Evolutionary conservation across 2,888 invertebrate species (phyloP).

Genomic region (Drosophila maculinotata): DNA sequence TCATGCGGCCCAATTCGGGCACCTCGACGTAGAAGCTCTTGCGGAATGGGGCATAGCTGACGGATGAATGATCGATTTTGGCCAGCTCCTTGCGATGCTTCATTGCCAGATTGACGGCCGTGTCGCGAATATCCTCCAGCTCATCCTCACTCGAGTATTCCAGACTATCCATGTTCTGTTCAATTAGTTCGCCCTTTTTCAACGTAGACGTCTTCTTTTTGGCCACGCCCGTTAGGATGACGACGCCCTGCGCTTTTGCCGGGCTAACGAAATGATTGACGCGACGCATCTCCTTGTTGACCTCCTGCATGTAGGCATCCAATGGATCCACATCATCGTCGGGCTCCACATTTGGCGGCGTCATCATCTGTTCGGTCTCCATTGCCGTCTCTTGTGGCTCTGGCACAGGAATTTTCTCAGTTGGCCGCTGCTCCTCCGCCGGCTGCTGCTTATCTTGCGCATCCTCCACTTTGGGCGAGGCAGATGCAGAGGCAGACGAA

Average conservation of each 20-base stretch:
- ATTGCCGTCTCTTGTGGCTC: constrained; percentile 12
- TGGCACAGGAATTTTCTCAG: background rate
- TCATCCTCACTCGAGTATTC: constrained; percentile 99
- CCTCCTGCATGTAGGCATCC: constrained; percentile 98
- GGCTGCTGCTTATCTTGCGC: background rate
- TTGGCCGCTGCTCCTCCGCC: background rate
- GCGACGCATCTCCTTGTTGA: constrained; percentile 86
- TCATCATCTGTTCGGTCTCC: constrained; percentile 10
- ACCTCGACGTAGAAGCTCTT: constrained; percentile 99
- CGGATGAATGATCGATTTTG: constrained; percentile 95
- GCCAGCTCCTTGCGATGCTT: constrained; percentile 96
- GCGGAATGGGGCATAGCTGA: constrained; percentile 95
- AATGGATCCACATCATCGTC: constrained; percentile 97
- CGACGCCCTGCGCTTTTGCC: constrained; percentile 86
- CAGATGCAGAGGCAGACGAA: background rate
- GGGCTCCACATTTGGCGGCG: constrained; percentile 81
- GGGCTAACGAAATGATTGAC: constrained; percentile 85
- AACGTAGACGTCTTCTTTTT: constrained; percentile 89
- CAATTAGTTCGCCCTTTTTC: constrained; percentile 98
- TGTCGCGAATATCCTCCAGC: constrained; percentile 96
- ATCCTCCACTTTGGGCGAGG: constrained; percentile 1
- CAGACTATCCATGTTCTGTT: constrained; percentile 98
- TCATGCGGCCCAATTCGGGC: constrained; percentile 97
- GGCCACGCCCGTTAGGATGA: constrained; percentile 93
- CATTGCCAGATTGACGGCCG: constrained; percentile 94